phyloP scores from a whole-genome alignment of 2,888 invertebrate species.

The Chaitophorus viminalis region DNA sequence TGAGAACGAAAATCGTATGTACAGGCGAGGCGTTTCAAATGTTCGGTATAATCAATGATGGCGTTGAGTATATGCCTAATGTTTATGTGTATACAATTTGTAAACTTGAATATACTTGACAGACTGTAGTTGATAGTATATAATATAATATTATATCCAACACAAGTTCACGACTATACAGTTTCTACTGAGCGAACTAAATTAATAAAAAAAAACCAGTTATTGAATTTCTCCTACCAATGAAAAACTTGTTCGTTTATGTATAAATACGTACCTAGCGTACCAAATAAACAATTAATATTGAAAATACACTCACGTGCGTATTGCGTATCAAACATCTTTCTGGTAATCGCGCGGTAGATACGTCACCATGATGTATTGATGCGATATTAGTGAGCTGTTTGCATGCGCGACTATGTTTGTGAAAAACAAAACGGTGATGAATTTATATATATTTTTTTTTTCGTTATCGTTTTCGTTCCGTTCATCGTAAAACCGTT shows the following conservation, averaged over 20 bases:
- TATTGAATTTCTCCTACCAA: neutral
- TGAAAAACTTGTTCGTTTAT: neutral
- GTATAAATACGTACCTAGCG: neutral
- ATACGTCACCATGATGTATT: too few relatives aligned
- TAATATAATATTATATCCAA: too few relatives aligned
- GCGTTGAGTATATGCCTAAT: too few relatives aligned
- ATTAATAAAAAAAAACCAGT: constrained; percentile 30
- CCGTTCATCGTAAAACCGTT: too few relatives aligned
- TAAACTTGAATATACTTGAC: too few relatives aligned
- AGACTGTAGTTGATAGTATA: neutral
- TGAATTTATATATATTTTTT: too few relatives aligned
- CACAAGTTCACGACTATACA: neutral
- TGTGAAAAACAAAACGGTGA: too few relatives aligned
- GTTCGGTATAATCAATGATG: neutral
- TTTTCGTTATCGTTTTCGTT: too few relatives aligned
- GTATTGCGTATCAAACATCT: neutral
- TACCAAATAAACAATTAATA: constrained; percentile 9
- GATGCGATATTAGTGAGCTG: too few relatives aligned
- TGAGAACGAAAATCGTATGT: too few relatives aligned
- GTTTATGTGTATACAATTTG: neutral
- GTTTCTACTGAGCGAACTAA: constrained; percentile 3
- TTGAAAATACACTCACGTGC: neutral
- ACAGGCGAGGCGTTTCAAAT: neutral
- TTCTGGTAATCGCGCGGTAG: neutral
- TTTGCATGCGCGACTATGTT: too few relatives aligned